Evolutionary conservation across 2,888 invertebrate species (phyloP).

Genomic region (Arctia plantaginis): DNA sequence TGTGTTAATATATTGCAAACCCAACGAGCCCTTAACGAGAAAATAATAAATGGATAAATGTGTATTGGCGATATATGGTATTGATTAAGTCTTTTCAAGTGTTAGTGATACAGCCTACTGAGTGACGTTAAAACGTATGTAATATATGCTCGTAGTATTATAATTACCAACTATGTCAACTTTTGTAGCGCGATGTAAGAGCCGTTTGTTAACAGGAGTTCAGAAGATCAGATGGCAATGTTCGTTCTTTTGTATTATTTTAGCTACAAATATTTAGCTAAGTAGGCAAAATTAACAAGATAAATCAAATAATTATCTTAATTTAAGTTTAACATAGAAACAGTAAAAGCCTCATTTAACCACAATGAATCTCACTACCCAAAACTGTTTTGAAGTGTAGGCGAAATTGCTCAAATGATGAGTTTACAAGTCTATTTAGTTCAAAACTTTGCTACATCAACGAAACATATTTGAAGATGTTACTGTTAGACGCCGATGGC

Average conservation of each 20-base stretch:
- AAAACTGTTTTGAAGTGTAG: slow-evolving; percentile 51
- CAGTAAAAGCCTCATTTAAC: neutral
- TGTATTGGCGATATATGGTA: neutral
- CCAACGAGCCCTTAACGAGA: no score
- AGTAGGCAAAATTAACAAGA: neutral
- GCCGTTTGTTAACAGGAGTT: neutral
- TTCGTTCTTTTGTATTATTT: neutral
- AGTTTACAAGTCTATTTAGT: slow-evolving; percentile 54
- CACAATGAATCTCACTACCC: neutral
- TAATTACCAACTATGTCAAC: no score
- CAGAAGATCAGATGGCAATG: neutral
- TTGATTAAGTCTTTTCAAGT: no score
- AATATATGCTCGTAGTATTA: no score
- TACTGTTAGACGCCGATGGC: slow-evolving; percentile 58
- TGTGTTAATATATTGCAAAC: no score
- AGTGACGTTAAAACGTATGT: no score
- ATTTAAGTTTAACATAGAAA: neutral
- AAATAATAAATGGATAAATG: neutral
- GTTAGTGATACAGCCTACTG: no score
- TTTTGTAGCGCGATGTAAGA: neutral
- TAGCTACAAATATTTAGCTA: neutral
- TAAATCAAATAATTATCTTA: neutral
- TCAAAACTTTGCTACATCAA: slow-evolving; percentile 53
- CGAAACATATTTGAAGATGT: slow-evolving; percentile 60
- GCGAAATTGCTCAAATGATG: slow-evolving; percentile 59